Percentiles rank a stretch among this genome's conserved stretches.
phyloP scores from a whole-genome alignment of 2,797 vertebrate genomes.

The Pogonophryne albipinna region DNA sequence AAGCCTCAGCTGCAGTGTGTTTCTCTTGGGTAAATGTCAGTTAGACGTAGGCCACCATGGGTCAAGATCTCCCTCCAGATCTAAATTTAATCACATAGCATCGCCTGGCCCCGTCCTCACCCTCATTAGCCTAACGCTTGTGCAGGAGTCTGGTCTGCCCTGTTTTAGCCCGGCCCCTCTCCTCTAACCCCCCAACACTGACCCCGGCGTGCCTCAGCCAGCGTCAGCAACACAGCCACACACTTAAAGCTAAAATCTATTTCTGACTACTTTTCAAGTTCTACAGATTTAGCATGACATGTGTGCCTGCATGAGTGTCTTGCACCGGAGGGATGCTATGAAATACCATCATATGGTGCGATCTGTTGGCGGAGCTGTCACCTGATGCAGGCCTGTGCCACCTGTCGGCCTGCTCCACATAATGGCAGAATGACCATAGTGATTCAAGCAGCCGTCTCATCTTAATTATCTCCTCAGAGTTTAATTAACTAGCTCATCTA shows the following conservation, averaged over 20 bases:
- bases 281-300: conserved; percentile 33
- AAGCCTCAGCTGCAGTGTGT: conserved; percentile 86
- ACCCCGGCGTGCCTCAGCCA: conserved; percentile 57
- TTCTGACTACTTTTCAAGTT: conserved; percentile 37
- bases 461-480: conserved; percentile 99
- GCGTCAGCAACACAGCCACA: conserved; percentile 51
- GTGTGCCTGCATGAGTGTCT: conserved; percentile 43
- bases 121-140: conserved; percentile 88
- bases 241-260: conserved; percentile 44
- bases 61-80: conserved; percentile 90
- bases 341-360: conserved; percentile 49
- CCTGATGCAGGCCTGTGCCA: conserved; percentile 91
- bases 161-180: conserved; percentile 69
- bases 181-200: conserved; percentile 56
- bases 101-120: conserved; percentile 83
- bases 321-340: conserved; percentile 50
- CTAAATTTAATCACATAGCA: conserved; percentile 89
- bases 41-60: conserved; percentile 85
- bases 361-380: conserved; percentile 85
- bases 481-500: conserved; percentile 98
- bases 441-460: conserved; percentile 93
- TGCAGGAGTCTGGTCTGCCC: conserved; percentile 80
- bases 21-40: conserved; percentile 90
- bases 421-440: conserved; percentile 94
- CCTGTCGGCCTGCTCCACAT: conserved; percentile 92